Base-by-base conservation (phyloP, 2,113 vertebrate genomes). In the Calonectris borealis region DNA sequence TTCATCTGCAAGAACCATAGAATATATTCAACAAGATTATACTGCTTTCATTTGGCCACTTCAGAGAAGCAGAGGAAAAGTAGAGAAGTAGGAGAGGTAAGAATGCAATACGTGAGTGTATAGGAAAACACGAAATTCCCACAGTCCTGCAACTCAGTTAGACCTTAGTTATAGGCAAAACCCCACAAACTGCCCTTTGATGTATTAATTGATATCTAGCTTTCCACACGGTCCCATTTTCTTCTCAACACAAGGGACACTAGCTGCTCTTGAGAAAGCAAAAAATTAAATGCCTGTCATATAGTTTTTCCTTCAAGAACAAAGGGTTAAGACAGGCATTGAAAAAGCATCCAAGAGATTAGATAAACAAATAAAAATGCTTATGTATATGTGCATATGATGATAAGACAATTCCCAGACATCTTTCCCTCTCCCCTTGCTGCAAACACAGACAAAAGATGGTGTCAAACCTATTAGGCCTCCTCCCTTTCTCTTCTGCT, bases 1-100 rank as follows among this genome's bases (percentile, higher is more conserved):
- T 95, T 94, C 86, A 94, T 89, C 91, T 90, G 94, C 91, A 96
- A 97, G 87, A 97, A 84, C 88, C 66, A 93, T 12, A 72, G 62
- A 87, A 80, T 84, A 70, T 73, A 94, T 95, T 95, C 84, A 80
- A 60, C 40, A 54, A 82, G 73, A 95, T 95, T 88, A 94, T 62
- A 91, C n/a, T 73, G 58, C 73, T 95, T 93, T 95, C 42, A 68
- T 91, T 85, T 21, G 9, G 64, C 71, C 75, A 64, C 75, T 93
- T 90, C 1, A 1, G 84, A 91, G 75, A 88, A 64, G 75, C 77
- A 87, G 52, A 76, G 13, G 52, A 84, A 60, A 62, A 89, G 73
- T 16, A 84, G 80, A 86, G 80, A 89, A 89, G 40, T 64, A 78
- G 65, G 44, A 89, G 66, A 97, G 31, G 66, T 65, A 93, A 80